Conservation (phyloP, 2,113 vertebrate genomes). For the Phaethornis superciliosus region DNA sequence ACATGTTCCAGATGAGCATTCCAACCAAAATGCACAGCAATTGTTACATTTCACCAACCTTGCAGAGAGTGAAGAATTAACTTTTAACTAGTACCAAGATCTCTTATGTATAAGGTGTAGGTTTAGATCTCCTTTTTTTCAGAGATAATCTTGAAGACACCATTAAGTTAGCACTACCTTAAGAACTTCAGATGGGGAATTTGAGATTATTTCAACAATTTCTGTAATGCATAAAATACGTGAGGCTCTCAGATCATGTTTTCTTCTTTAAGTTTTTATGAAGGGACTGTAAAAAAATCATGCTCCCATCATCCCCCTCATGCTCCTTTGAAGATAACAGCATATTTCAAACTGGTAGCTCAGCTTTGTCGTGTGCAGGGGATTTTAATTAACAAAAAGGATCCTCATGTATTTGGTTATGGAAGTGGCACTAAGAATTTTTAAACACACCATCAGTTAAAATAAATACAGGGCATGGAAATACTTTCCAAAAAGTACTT, state of each 20-base stretch:
- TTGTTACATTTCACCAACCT: background rate
- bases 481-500: conserved; percentile 1
- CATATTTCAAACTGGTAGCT: background rate
- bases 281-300: background rate
- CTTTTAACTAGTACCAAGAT: background rate
- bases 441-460: background rate
- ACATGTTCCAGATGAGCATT: conserved; percentile 11
- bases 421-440: background rate
- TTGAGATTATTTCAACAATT: background rate
- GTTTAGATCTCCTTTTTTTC: background rate
- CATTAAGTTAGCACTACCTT: background rate
- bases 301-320: background rate
- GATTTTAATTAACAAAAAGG: background rate
- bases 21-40: background rate
- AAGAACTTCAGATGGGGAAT: background rate
- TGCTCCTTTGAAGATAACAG: background rate
- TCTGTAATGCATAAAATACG: background rate
- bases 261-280: background rate
- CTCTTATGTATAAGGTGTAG: background rate
- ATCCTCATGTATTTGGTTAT: background rate
- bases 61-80: background rate
- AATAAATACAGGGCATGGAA: background rate
- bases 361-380: background rate
- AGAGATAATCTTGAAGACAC: background rate
- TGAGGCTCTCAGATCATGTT: background rate